Conservation (phyloP, 2,797 vertebrate genomes). For the Taeniopygia guttata region DNA sequence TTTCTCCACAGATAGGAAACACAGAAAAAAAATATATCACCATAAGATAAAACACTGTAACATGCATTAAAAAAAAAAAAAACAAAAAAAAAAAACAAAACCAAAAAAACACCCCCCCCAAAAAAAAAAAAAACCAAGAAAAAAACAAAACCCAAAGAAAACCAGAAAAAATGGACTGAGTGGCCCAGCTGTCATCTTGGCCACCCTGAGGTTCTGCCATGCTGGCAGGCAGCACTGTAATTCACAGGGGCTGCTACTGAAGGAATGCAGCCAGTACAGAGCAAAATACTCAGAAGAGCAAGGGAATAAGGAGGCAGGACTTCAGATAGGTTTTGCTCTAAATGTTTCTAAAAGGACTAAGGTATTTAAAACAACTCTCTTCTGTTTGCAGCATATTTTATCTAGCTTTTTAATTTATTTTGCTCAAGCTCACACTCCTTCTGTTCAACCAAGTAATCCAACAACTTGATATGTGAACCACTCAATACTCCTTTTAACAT, state of each 20-base stretch:
- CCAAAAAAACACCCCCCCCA: neutral
- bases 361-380: neutral
- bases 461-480: neutral
- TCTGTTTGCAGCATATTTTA: conserved; percentile 42
- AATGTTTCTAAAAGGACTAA: neutral
- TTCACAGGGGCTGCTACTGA: neutral
- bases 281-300: neutral
- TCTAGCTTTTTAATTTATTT: conserved; percentile 19
- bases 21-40: neutral
- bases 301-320: neutral
- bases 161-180: neutral
- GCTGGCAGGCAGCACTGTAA: neutral
- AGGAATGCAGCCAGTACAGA: neutral
- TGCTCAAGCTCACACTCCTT: conserved; percentile 1
- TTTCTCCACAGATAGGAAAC: neutral
- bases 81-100: too few species aligned
- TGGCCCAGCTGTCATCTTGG: neutral
- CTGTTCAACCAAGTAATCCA: conserved; percentile 4
- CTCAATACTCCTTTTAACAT: neutral
- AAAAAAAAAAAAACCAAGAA: too few species aligned
- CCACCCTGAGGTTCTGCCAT: neutral
- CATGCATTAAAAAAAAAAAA: too few species aligned
- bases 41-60: neutral
- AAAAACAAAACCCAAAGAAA: neutral
- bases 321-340: neutral